phyloP scores from a whole-genome alignment of 2,888 invertebrate species.

The Piscicola geometra region DNA sequence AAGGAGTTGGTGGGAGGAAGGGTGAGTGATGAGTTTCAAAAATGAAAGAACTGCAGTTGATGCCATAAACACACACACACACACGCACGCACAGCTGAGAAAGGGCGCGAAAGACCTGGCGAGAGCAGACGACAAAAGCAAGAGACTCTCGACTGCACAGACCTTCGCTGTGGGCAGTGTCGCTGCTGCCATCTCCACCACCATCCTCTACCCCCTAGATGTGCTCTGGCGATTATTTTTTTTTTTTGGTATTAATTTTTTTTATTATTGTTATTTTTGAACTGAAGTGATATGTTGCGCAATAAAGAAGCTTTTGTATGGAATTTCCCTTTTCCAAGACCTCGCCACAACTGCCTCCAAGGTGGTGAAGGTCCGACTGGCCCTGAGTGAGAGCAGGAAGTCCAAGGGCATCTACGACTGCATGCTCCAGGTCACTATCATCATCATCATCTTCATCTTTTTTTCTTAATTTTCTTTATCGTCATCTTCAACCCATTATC shows the following conservation, averaged over 20 bases:
- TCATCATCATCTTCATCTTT: no score
- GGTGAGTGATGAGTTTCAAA: no score
- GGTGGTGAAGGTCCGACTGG: constrained; percentile 92
- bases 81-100: not conserved
- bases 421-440: not conserved
- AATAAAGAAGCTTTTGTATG: no score
- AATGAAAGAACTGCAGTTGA: not conserved
- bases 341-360: constrained; percentile 46
- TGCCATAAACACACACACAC: no score
- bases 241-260: not conserved
- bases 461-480: no score
- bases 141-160: constrained; percentile 67
- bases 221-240: constrained; percentile 52
- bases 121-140: constrained; percentile 46
- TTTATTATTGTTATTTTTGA: not conserved
- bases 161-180: constrained; percentile 88
- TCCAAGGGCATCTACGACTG: constrained; percentile 61
- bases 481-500: no score
- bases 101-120: not conserved
- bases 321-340: not conserved
- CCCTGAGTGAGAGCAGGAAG: constrained; percentile 83
- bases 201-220: constrained; percentile 94
- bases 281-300: no score
- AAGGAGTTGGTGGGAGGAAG: no score
- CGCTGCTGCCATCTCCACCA: constrained; percentile 91